Evolutionary conservation across 2,797 vertebrate genomes (phyloP), one percentile per base, ranked within the genome.

Genomic region (Poeciliopsis paucimaculata): DNA sequence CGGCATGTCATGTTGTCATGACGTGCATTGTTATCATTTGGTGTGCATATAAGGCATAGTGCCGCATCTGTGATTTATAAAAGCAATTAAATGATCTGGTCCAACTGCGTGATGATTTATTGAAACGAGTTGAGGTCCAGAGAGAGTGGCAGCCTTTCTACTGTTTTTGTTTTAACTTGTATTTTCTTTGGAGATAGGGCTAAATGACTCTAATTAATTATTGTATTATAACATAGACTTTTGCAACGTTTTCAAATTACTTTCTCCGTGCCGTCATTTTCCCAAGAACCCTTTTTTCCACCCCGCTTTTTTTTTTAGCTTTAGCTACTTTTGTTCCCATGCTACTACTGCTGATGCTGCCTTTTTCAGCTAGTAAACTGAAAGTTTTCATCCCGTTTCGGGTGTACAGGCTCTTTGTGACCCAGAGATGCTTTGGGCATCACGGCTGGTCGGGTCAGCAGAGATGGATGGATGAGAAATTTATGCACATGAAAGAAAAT

Each of bases 371-470:
- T 9, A n/a, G 0, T 43, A n/a, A 41, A 26, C 43, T 15, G 43
- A 70, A 70, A 2, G 18, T 72, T 13, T 73, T 64, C 39, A 28
- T 68, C 31, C 49, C 26, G 20, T 41, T 76, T 16, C 18, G 47
- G 11, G 55, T 28, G 15, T 57, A 28, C 57, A 57, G 51, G 13
- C 43, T n/a, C 15, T 72, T 49, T 66, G 73, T 62, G 39, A 12
- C 46, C 28, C 31, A 78, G 53, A 62, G 66, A 77, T 46, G 82
- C 72, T 79, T 78, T 26, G 43, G 15, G 45, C 64, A 55, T 77
- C 43, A 1, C 73, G 26, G 36, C 23, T 66, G 51, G 73, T 78
- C 34, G 62, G 78, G 79, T 91, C 88, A 87, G 73, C 73, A 62
- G 78, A 80, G 83, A 78, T 55, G 62, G 80, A 81, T 51, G 77